Conservation (phyloP, 2,113 vertebrate genomes). For the Trematocara variabile region DNA sequence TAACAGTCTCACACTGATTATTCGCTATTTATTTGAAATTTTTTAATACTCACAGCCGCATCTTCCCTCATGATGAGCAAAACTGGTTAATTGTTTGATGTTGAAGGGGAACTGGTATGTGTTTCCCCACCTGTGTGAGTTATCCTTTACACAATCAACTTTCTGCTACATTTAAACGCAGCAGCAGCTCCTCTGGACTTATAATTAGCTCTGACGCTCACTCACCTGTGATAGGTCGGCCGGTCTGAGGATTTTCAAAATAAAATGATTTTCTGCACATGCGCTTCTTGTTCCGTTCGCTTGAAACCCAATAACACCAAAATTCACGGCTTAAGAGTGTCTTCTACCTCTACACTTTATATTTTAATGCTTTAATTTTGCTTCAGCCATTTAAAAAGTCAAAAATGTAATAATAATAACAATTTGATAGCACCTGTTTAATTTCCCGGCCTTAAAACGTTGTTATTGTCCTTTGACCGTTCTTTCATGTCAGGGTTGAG, state of each 20-base stretch:
- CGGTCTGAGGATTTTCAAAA: not conserved
- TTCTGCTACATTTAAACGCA: not conserved
- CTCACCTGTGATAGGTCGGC: constrained; percentile 4
- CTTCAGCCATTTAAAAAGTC: not conserved
- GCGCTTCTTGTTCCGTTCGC: not conserved
- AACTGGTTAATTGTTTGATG: not conserved
- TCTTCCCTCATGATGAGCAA: not conserved
- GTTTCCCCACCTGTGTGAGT: not conserved
- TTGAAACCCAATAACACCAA: not conserved
- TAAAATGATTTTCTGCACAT: not conserved
- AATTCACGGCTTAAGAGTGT: not conserved
- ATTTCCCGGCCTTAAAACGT: not conserved
- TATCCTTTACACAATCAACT: fast-evolving
- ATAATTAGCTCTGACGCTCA: not conserved
- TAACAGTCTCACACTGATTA: not conserved
- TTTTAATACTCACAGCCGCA: not conserved
- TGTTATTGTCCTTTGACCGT: not conserved
- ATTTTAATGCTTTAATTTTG: not conserved
- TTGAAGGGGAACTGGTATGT: fast-evolving
- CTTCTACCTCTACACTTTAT: not conserved
- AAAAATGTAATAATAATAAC: not conserved
- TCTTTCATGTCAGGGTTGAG: not conserved
- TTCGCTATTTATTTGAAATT: not conserved
- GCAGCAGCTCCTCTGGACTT: fast-evolving
- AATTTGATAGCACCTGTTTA: not conserved